Conservation (phyloP, 2,888 invertebrate species). For the Drosophila emarginata region DNA sequence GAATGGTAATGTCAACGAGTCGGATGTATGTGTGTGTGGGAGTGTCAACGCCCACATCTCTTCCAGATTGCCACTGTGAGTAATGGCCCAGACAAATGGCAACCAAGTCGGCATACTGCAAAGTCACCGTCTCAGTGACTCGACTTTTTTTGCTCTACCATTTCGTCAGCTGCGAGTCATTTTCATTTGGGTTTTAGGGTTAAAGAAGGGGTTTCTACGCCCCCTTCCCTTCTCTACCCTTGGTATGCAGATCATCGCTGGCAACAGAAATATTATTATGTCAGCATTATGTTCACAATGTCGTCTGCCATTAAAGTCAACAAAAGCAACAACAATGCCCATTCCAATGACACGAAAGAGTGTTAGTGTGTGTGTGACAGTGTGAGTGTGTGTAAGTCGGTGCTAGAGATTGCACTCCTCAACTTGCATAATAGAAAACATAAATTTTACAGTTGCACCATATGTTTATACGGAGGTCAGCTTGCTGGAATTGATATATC, state of each 20-base stretch:
- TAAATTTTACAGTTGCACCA: conserved; percentile 55
- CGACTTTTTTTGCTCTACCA: not conserved
- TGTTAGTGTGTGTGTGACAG: not conserved
- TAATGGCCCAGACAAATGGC: conserved; percentile 72
- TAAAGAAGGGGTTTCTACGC: not conserved
- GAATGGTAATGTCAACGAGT: not conserved
- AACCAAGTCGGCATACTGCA: conserved; percentile 49
- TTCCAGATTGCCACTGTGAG: conserved; percentile 62
- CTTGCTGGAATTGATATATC: conserved; percentile 32
- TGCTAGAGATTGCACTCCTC: conserved; percentile 20
- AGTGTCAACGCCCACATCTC: conserved; percentile 18
- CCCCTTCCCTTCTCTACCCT: not conserved
- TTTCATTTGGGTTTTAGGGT: conserved; percentile 16
- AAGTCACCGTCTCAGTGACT: conserved; percentile 10
- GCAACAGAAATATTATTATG: conserved; percentile 72
- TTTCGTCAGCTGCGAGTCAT: conserved; percentile 45
- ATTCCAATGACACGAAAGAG: not conserved
- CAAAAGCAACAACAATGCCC: conserved; percentile 34
- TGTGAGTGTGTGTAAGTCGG: conserved; percentile 3
- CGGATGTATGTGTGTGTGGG: not conserved
- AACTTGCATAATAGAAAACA: conserved; percentile 65
- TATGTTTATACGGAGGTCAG: conserved; percentile 2
- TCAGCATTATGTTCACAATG: conserved; percentile 74
- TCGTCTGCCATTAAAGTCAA: conserved; percentile 72
- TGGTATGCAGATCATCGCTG: conserved; percentile 66